These are phyloP conservation scores for Botia almorhae DNA, from an alignment of 2,797 vertebrate species.

Conservation along the genomic window DNA sequence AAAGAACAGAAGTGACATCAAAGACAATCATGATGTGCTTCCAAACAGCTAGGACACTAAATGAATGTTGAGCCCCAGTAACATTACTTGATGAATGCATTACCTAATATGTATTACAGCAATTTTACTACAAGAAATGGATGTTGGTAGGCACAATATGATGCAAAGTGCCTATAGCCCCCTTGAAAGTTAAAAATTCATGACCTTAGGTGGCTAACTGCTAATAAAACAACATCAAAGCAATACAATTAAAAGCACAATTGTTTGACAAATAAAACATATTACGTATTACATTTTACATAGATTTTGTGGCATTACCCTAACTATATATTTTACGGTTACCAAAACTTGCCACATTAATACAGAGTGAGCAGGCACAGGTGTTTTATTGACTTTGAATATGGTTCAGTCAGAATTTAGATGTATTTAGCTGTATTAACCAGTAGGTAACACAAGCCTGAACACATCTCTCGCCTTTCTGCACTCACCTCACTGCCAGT, in stretches of 20 bases:
- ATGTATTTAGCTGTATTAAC: neutral
- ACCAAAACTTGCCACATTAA: neutral
- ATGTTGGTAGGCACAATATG: no score
- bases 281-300: no score
- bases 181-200: no score
- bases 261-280: no score
- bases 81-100: neutral
- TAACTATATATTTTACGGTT: no score
- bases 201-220: no score
- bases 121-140: no score
- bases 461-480: constrained; percentile 45
- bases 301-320: no score
- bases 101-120: no score
- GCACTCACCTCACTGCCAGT: constrained; percentile 67
- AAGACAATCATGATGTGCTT: constrained; percentile 40
- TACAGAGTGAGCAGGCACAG: neutral
- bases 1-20: constrained; percentile 57
- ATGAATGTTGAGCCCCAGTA: neutral
- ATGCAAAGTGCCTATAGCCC: no score
- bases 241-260: no score
- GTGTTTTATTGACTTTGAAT: neutral
- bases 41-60: constrained; percentile 13
- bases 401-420: neutral
- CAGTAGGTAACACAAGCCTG: neutral
- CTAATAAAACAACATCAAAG: no score